Conservation (phyloP, 2,888 invertebrate genomes). For the Nipponacmea schrenckii region DNA sequence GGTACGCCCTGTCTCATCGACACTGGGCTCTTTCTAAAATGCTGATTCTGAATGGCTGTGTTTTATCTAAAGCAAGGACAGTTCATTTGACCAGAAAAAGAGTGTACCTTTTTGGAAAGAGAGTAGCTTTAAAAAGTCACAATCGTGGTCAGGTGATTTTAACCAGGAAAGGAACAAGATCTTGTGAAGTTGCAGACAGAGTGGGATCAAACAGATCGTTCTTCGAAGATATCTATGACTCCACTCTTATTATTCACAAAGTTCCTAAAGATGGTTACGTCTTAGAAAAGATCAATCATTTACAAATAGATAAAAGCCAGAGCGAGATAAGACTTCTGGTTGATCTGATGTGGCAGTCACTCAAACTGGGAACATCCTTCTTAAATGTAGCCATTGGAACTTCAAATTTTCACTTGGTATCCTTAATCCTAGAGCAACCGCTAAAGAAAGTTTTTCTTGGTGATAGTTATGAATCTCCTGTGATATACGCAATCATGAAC, state of each 20-base stretch:
- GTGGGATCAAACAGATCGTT: neutral
- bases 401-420: neutral
- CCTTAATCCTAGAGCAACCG: neutral
- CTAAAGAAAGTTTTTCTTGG: neutral
- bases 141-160: neutral
- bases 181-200: neutral
- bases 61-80: neutral
- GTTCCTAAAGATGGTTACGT: neutral
- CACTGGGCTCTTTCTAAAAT: constrained; percentile 34
- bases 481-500: neutral
- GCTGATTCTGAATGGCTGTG: constrained; percentile 28
- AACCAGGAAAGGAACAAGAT: neutral
- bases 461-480: neutral
- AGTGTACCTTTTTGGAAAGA: neutral
- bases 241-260: neutral
- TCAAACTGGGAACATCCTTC: neutral
- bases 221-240: neutral
- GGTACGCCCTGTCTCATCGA: constrained; percentile 35
- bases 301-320: neutral
- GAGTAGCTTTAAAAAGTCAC: no score
- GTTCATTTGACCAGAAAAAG: neutral
- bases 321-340: neutral
- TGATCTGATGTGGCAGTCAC: neutral
- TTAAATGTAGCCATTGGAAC: neutral
- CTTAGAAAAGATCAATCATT: neutral